phyloP scores from a whole-genome alignment of 2,113 vertebrate species.

The Petroica traversi region DNA sequence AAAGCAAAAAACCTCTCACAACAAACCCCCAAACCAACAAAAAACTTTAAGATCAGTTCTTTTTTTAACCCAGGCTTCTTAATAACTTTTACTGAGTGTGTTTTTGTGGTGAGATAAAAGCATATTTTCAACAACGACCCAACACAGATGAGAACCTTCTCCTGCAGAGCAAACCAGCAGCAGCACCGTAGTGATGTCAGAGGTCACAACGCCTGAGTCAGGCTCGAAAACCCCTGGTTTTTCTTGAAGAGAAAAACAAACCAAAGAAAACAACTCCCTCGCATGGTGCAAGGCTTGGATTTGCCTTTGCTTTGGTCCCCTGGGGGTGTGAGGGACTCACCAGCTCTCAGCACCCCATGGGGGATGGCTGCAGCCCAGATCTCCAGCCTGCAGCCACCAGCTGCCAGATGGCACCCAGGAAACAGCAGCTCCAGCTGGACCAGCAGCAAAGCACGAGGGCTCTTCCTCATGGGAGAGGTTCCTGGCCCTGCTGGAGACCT shows the following conservation, averaged over 20 bases:
- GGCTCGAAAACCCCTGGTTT: not conserved
- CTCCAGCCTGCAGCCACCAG: not conserved
- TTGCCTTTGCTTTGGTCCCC: not conserved
- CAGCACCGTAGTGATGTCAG: not conserved
- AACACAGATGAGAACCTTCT: not conserved
- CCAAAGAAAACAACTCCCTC: not conserved
- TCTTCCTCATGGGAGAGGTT: not conserved
- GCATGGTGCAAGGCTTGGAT: fast-evolving
- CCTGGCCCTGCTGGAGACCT: not conserved
- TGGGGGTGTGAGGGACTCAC: fast-evolving
- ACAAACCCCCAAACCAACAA: not conserved
- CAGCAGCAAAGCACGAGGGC: not conserved
- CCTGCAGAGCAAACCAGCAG: not conserved
- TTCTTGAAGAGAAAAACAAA: not conserved
- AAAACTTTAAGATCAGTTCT: not conserved
- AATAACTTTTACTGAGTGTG: not conserved
- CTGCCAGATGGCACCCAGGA: not conserved
- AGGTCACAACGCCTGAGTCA: not conserved
- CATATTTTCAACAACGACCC: not conserved
- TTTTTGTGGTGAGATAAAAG: constrained; percentile 42
- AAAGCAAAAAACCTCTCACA: not conserved
- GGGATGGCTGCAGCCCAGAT: not conserved
- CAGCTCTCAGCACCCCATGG: not conserved
- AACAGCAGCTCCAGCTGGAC: fast-evolving
- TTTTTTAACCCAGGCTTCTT: not conserved